Evolutionary conservation across 2,797 vertebrate genomes (phyloP).

Genomic region (Ispidina picta): DNA sequence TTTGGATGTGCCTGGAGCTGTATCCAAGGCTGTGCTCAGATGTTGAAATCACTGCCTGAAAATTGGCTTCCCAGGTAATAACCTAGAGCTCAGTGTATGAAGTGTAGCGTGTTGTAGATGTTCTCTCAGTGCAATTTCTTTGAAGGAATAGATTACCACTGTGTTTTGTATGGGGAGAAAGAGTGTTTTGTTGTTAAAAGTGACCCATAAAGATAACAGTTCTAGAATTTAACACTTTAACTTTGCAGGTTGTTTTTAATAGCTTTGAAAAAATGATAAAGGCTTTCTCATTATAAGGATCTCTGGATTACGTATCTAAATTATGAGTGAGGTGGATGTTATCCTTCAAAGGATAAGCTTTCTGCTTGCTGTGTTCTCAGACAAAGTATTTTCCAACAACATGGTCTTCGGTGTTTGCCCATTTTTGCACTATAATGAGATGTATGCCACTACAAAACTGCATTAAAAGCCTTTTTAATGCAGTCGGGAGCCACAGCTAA

Average conservation of each 20-base stretch:
- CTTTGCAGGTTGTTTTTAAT: slow-evolving; percentile 56
- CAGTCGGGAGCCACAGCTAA: slow-evolving; percentile 34
- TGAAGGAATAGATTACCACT: slow-evolving; percentile 64
- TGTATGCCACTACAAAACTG: slow-evolving; percentile 16
- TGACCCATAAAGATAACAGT: slow-evolving; percentile 64
- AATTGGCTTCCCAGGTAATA: slow-evolving; percentile 47
- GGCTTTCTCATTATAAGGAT: slow-evolving; percentile 47
- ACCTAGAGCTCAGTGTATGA: slow-evolving; percentile 43
- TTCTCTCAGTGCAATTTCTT: slow-evolving; percentile 61
- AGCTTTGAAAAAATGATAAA: slow-evolving; percentile 58
- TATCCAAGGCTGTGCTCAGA: slow-evolving; percentile 36
- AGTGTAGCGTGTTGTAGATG: slow-evolving; percentile 25
- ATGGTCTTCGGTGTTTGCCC: slow-evolving; percentile 7
- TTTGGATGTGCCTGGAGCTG: slow-evolving; percentile 42
- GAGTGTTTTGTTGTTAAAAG: slow-evolving; percentile 69
- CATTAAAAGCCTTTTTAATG: slow-evolving; percentile 29
- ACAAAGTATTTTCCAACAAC: slow-evolving; percentile 58
- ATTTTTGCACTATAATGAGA: slow-evolving; percentile 55
- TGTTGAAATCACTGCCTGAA: slow-evolving; percentile 43
- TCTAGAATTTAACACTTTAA: slow-evolving; percentile 45
- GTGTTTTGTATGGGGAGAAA: slow-evolving; percentile 46
- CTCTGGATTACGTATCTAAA: slow-evolving; percentile 63
- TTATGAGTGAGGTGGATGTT: slow-evolving; percentile 63
- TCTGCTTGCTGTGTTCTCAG: slow-evolving; percentile 45
- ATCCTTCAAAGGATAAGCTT: slow-evolving; percentile 61